Base-by-base conservation (phyloP, 2,888 invertebrate species). In the Cerastis rubricosa region DNA sequence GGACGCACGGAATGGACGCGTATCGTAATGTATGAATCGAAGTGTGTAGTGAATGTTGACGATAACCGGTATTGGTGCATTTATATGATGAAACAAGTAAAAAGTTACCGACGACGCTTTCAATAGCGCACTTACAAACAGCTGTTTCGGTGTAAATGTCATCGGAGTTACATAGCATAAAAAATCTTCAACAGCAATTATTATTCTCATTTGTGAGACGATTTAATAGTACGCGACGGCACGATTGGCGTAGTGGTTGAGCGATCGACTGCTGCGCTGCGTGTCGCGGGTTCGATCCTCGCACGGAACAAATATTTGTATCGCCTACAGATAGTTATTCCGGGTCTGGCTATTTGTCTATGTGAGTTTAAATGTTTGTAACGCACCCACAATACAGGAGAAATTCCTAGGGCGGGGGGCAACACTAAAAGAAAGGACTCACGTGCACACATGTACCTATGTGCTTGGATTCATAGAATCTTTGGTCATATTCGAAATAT, bases 1-100 rank as follows among this genome's bases (percentile, higher is more conserved):
- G 89, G 87, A 89, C 79, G 85, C 79, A 80, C 80, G 90, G 88
- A 86, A 88, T 88, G 89, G 76, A 84, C 78, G 85, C 74, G 74
- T 76, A 69, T 80, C 65, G 81, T 77, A 71, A 72, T 81, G 67
- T 78, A 78, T 85, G 54, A 78, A 85, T 85, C 74, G 70, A 87
- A 74, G 80, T 73, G 81, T 70, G 64, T 57, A 74, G 51, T 68
- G 65, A 68, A 74, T 79, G 74, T 75, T 73, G 68, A 29, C 68
- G 68, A 45, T 75, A 79, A 76, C 82, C 57, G 75, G 85, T 85
- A 69, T 78, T 81, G 43, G 59, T 74, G 78, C 71, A 80, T 74
- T 61, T 66, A 22, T 51, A 19, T 64, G 45, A 76, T 51, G 71
- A 66, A 65, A 70, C 40, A 63, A 68, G 49, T 54, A 49, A 69